These are phyloP conservation scores for Rhagonycha fulva DNA, from an alignment of 2,888 invertebrate genomes.

Conservation along the genomic window DNA sequence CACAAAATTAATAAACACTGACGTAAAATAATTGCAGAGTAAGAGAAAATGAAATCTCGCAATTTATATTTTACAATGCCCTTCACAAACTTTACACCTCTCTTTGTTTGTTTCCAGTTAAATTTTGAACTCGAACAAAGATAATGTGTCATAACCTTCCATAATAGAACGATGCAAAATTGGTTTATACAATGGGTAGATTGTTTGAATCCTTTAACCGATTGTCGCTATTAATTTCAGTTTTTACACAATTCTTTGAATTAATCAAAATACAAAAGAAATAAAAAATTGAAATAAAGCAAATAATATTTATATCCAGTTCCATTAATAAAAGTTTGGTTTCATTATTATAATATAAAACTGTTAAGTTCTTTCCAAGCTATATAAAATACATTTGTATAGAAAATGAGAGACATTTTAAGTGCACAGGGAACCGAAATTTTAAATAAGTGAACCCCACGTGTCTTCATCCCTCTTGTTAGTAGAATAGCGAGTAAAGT, in stretches of 20 bases:
- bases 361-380: background rate
- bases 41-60: constrained; percentile 26
- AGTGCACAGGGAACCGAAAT: constrained; percentile 16
- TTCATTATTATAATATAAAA: background rate
- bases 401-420: constrained; percentile 3
- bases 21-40: constrained; percentile 36
- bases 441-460: constrained; percentile 17
- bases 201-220: constrained; percentile 38
- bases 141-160: constrained; percentile 15
- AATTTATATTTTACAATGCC: constrained; percentile 29
- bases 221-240: constrained; percentile 37
- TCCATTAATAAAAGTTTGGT: background rate
- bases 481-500: constrained; percentile 42
- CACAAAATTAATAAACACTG: constrained; percentile 35
- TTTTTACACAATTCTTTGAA: background rate
- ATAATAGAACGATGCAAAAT: constrained; percentile 45
- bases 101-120: constrained; percentile 13
- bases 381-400: constrained; percentile 1
- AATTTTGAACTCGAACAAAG: constrained; percentile 9
- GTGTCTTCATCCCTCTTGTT: constrained; percentile 12
- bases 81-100: constrained; percentile 5
- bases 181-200: constrained; percentile 43
- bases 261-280: background rate
- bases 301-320: background rate
- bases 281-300: background rate